Evolutionary conservation across 2,113 vertebrate species (phyloP).

Genomic region (Gnathonemus echidnorhynchus): DNA sequence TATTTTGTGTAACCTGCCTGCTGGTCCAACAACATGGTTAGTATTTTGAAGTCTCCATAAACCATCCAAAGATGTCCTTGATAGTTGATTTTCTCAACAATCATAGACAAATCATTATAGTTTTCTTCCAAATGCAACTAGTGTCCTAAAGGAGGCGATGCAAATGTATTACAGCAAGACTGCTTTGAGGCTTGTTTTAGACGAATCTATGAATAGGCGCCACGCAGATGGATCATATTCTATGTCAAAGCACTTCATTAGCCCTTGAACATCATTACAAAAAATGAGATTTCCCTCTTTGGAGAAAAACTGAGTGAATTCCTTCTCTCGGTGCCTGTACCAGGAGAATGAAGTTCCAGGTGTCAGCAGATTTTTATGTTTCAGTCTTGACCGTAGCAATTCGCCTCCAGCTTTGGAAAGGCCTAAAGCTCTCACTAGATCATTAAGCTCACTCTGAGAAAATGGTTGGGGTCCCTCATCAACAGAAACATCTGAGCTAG

Average conservation of each 20-base stretch:
- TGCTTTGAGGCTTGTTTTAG: no score
- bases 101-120: no score
- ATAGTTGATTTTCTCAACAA: no score
- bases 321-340: no score
- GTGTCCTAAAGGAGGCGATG: no score
- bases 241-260: neutral
- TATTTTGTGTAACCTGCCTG: neutral
- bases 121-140: no score
- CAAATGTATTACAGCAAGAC: no score
- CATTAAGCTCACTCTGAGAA: neutral
- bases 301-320: neutral
- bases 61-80: neutral
- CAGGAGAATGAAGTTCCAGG: neutral
- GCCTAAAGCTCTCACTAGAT: neutral
- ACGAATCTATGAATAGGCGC: no score
- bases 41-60: neutral
- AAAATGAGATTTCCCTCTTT: neutral
- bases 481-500: neutral
- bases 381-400: neutral
- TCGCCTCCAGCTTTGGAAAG: neutral
- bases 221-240: neutral
- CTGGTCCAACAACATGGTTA: neutral
- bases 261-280: neutral
- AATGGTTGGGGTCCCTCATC: neutral
- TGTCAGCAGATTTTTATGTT: neutral